Conservation (phyloP, 2,113 vertebrate genomes). For the Pteruthius melanotis region DNA sequence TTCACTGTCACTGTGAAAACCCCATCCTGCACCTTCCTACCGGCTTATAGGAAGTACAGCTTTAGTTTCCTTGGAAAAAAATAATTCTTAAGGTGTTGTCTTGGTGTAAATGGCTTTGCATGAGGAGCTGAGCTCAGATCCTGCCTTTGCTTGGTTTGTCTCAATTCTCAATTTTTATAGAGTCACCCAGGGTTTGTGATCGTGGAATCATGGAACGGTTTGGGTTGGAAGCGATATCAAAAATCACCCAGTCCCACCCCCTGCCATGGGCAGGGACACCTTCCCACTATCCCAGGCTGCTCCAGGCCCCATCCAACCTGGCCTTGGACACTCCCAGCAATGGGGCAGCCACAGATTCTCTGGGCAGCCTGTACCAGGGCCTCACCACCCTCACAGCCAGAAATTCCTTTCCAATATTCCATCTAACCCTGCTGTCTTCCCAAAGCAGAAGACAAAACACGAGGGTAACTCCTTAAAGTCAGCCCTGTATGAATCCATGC, state of each 20-base stretch:
- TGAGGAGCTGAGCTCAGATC: neutral
- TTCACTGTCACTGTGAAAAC: neutral
- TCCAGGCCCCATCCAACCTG: fast-evolving
- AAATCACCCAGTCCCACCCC: fast-evolving
- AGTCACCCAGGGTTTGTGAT: neutral
- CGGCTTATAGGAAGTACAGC: neutral
- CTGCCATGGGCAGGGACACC: neutral
- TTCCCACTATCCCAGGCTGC: fast-evolving
- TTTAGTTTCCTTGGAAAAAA: neutral
- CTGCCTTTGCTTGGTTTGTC: neutral
- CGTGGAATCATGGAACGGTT: neutral
- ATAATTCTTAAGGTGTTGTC: neutral
- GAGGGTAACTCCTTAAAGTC: neutral
- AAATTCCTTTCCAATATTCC: neutral
- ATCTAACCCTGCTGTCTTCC: neutral
- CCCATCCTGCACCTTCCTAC: neutral
- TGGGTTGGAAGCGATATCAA: neutral
- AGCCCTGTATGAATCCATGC: neutral
- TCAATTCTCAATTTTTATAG: fast-evolving
- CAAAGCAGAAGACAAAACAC: neutral
- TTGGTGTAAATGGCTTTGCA: neutral
- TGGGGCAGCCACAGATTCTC: neutral
- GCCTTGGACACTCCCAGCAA: neutral
- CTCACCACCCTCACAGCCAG: fast-evolving
- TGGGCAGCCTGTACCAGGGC: neutral